Evolutionary conservation across 2,888 invertebrate genomes (phyloP), one percentile per base, ranked within the genome.

Genomic region (Hoplodrina blanda): DNA sequence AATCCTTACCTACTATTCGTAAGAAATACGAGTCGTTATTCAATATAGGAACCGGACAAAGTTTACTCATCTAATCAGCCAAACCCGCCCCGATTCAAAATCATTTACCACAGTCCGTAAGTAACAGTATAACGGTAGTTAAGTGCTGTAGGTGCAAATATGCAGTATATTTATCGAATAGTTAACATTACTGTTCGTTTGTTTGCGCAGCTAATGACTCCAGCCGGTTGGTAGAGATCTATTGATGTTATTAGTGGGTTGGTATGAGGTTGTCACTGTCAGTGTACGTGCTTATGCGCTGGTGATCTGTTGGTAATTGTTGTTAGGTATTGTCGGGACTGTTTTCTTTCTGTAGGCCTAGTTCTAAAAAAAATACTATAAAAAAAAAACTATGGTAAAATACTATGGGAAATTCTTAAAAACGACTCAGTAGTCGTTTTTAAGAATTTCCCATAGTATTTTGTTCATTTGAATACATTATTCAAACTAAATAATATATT

Each of bases 191-290:
- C 83, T 69, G 81, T 82, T 20, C 69, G 78, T 69, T 41, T 86
- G 81, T 86, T 85, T 85, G 73, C 75, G 52, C 66, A 80, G 76
- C 85, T 88, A 88, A 88, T 88, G 88, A 86, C 78, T 77, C 49
- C 41, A 37, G 76, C 60, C 60, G 68, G 72, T 69, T 69, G 75
- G 57, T 69, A 33, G 49, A 66, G 25, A 69, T 19, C 46, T 78
- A 62, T 69, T 67, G 68, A 66, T 72, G 73, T 60, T 63, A 53
- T 63, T 61, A 69, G 72, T 56, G 19, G 20, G 55, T 1, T 41
- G 54, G 65, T 55, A 60, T 44, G 44, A 70, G 69, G 59, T 55
- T 68, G 67, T 49, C 75, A 30, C 30, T 44, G 30, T 20, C 17
- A 17, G 17, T 41, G 50, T 57, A 52, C 74, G 56, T 66, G 75